Percentiles rank a stretch among this genome's conserved stretches.
These are phyloP conservation scores for Delphinus delphis DNA, from an alignment of 2,113 vertebrate genomes.

Conservation along the genomic window DNA sequence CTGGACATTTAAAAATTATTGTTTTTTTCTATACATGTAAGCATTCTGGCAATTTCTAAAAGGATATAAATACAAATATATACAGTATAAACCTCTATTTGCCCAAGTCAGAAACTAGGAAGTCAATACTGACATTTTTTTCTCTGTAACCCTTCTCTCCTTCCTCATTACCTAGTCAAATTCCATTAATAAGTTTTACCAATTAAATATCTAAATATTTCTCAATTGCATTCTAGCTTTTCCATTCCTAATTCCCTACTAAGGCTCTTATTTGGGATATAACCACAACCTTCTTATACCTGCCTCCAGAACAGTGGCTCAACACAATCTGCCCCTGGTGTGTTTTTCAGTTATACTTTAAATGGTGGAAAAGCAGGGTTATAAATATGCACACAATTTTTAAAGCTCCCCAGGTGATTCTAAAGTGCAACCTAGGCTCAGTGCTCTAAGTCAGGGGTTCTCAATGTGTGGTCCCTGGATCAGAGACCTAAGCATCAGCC, in stretches of 20 bases:
- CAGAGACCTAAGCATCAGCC: not conserved
- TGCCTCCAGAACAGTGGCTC: not conserved
- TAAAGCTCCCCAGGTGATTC: not conserved
- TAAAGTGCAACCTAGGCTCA: not conserved
- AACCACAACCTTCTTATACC: not conserved
- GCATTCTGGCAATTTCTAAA: not conserved
- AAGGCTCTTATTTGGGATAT: not conserved
- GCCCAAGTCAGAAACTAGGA: not conserved
- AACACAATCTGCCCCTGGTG: not conserved
- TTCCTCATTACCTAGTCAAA: not conserved
- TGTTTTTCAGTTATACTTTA: not conserved
- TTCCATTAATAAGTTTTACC: not conserved
- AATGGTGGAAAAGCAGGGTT: not conserved
- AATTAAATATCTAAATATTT: not conserved
- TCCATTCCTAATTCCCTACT: not conserved
- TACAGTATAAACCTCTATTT: not conserved
- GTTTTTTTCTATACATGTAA: not conserved
- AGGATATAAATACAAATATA: not conserved
- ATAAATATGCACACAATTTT: not conserved
- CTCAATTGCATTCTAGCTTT: not conserved
- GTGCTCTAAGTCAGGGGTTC: not conserved
- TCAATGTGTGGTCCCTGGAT: not conserved
- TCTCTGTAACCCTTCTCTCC: not conserved
- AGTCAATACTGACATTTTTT: not conserved
- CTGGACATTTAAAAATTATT: not conserved